Evolutionary conservation across 2,797 vertebrate genomes (phyloP).

Genomic region (Enteromius treurensis): DNA sequence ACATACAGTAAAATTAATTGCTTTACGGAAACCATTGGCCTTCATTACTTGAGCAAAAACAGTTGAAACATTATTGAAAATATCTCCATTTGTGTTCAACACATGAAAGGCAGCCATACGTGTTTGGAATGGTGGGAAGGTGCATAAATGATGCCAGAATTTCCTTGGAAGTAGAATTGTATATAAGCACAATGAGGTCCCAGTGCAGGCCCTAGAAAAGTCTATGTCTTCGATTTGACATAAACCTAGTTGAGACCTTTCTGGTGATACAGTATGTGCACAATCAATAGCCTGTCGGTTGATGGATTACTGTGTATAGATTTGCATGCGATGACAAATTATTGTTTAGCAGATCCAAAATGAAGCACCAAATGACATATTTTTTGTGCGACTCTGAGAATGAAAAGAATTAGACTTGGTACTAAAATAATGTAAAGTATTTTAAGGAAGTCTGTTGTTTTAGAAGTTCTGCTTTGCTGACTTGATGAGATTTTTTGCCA

Average conservation of each 20-base stretch:
- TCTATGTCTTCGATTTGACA: conserved; percentile 67
- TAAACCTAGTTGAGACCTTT: conserved; percentile 66
- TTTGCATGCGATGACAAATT: conserved; percentile 76
- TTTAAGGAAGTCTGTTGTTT: conserved; percentile 69
- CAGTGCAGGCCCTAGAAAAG: conserved; percentile 66
- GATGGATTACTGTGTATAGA: conserved; percentile 74
- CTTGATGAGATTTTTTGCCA: conserved; percentile 71
- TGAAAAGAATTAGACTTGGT: conserved; percentile 61
- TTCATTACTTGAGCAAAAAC: background rate
- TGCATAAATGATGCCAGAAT: background rate
- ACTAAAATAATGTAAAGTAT: conserved; percentile 72
- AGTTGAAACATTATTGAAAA: background rate
- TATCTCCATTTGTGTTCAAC: background rate
- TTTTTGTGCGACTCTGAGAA: conserved; percentile 66
- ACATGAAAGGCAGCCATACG: background rate
- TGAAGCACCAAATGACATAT: conserved; percentile 61
- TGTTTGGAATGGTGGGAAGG: background rate
- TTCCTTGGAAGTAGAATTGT: conserved; percentile 58
- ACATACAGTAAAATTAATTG: background rate
- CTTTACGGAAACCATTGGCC: background rate
- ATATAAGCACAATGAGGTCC: conserved; percentile 70
- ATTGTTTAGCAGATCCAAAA: conserved; percentile 65
- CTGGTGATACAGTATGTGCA: conserved; percentile 62
- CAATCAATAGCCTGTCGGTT: conserved; percentile 75
- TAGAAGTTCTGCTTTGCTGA: conserved; percentile 68